These are phyloP conservation scores for Sprattus sprattus DNA, from an alignment of 2,113 vertebrate species.

Conservation along the genomic window DNA sequence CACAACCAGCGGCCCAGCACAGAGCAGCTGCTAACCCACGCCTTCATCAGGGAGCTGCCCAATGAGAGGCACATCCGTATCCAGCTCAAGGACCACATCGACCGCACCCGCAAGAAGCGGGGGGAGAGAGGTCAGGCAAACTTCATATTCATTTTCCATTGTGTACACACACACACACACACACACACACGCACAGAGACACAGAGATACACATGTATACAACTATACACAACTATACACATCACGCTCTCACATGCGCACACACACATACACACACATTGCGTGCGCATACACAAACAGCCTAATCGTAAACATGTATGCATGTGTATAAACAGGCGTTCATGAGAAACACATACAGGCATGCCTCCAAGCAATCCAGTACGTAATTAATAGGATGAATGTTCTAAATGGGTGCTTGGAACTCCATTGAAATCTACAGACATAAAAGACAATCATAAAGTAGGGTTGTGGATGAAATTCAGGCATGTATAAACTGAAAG, in stretches of 20 bases:
- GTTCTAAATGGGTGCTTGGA: too few relatives aligned
- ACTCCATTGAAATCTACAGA: not conserved
- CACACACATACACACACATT: not conserved
- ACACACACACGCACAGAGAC: not conserved
- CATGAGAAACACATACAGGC: too few relatives aligned
- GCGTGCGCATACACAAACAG: not conserved
- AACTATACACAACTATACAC: not conserved
- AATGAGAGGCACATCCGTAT: conserved; percentile 95
- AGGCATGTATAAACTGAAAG: not conserved
- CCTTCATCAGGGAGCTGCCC: conserved; percentile 87
- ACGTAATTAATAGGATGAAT: too few relatives aligned
- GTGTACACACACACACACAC: not conserved
- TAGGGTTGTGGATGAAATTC: not conserved
- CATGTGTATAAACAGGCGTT: too few relatives aligned
- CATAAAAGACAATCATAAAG: not conserved
- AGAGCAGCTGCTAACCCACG: conserved; percentile 89
- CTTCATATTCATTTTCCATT: not conserved
- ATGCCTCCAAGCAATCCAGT: too few relatives aligned
- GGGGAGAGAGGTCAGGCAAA: conserved; percentile 84
- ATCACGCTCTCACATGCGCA: not conserved
- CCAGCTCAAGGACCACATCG: conserved; percentile 98
- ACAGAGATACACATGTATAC: not conserved
- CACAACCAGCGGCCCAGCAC: conserved; percentile 87
- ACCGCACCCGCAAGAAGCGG: conserved; percentile 94
- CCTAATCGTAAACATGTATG: too few relatives aligned